A percentile compares a stretch with the other conserved stretches of the same genome.
Conservation (phyloP, 1,140 invertebrate genomes). For the Trichoplusia ni region DNA sequence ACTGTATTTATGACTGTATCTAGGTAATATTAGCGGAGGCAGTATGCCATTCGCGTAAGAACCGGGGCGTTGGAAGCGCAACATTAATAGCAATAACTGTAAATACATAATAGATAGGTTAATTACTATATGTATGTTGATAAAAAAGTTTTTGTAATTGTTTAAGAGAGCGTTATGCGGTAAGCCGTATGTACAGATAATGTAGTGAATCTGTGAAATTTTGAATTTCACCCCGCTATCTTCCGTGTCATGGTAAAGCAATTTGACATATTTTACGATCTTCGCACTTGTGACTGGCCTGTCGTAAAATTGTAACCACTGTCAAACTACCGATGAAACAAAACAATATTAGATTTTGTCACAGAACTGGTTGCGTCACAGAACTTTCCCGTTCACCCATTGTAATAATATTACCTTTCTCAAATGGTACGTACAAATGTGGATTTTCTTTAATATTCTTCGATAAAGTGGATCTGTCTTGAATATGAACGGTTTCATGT, state of each 20-base stretch:
- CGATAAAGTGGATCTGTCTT: conserved; percentile 7
- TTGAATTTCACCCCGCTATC: conserved; percentile 69
- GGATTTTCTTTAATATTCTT: conserved; percentile 15
- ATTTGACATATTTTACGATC: conserved; percentile 44
- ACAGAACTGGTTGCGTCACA: neutral
- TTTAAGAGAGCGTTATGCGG: conserved; percentile 80
- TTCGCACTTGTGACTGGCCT: conserved; percentile 45
- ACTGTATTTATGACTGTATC: conserved; percentile 41
- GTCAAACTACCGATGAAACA: conserved; percentile 34
- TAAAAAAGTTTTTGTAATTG: conserved; percentile 66
- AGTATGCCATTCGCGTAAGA: conserved; percentile 64
- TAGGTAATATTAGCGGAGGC: conserved; percentile 57
- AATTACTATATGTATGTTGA: conserved; percentile 78
- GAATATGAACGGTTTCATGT: conserved; percentile 2
- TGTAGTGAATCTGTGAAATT: conserved; percentile 68
- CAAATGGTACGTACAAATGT: neutral
- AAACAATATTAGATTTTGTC: conserved; percentile 27
- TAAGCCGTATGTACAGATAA: conserved; percentile 70
- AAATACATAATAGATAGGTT: conserved; percentile 78
- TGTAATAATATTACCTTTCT: conserved; percentile 22
- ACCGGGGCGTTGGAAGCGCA: conserved; percentile 73
- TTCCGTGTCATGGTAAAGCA: conserved; percentile 43
- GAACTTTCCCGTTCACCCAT: neutral
- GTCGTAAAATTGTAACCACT: conserved; percentile 44
- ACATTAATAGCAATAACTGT: conserved; percentile 79